Evolutionary conservation across 2,113 vertebrate species (phyloP), one percentile per base, ranked within the genome.

Genomic region (Holacanthus passer): DNA sequence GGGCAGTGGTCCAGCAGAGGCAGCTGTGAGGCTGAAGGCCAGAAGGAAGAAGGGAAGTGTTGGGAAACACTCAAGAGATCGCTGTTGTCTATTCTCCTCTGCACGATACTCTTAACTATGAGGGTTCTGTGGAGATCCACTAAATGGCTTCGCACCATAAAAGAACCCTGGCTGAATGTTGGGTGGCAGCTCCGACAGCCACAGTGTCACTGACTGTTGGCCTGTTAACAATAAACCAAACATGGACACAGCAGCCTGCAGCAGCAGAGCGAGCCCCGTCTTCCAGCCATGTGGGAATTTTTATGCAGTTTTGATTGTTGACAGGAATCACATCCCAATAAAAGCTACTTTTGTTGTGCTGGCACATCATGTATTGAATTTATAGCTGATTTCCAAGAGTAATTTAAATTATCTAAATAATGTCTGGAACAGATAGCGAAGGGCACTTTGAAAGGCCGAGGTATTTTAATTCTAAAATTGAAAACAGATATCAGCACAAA

Each of bases 11-110:
- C 43, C 45, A 83, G 75, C 66, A 53, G 65, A 80, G 69, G 73
- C 90, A 89, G 90, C 89, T 91, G 86, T 79, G 78, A 79, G 84
- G 65, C 76, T 72, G 68, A 59, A 52, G 43, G 80, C 83, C 84
- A 87, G 82, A 29, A 52, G 60, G 62, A 84, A 87, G 82, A 29
- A 52, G 60, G 62, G 82, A 66, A 75, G 53, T 29, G 67, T 87
- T 81, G 80, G 77, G 58, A 81, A 89, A 79, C 69, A 60, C 77
- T 82, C 74, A 62, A 20, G 55, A 71, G 58, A 84, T 65, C 52
- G 4, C 35, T 20, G 56, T 4, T 37, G 79, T 77, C 88, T 75
- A 0, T 65, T 32, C 75, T 77, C 59, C 0, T 64, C 77, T 66
- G 48, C 56, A 31, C 24, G 2, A 27, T 32, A 43, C 72, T 74